Evolutionary conservation across 2,888 invertebrate genomes (phyloP).

Genomic region (Pyrochroa serraticornis): DNA sequence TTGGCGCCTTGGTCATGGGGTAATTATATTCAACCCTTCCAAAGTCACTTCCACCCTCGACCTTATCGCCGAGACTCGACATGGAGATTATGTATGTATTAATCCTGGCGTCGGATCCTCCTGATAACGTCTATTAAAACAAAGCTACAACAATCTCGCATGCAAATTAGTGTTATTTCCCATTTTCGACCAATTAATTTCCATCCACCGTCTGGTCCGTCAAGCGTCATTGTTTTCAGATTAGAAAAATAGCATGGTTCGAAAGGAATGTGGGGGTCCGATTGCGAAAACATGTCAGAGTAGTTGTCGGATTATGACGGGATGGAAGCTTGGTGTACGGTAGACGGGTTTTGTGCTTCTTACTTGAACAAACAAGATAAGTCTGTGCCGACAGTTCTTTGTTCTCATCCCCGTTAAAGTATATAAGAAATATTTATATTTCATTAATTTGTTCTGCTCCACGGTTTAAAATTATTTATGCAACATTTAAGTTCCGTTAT

Average conservation of each 20-base stretch:
- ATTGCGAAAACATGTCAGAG: conserved; percentile 29
- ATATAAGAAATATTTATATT: conserved; percentile 48
- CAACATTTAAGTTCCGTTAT: conserved; percentile 52
- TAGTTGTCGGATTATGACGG: conserved; percentile 25
- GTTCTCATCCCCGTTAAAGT: conserved; percentile 26
- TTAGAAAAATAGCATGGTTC: conserved; percentile 5
- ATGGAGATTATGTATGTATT: too few species aligned
- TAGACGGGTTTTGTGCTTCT: conserved; percentile 20
- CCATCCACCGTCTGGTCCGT: too few species aligned
- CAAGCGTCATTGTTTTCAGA: too few species aligned
- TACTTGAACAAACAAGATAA: conserved; percentile 33
- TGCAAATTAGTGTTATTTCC: too few species aligned
- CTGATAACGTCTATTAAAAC: too few species aligned
- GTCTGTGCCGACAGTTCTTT: conserved; percentile 29
- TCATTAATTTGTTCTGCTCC: conserved; percentile 49
- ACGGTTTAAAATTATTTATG: conserved; percentile 45
- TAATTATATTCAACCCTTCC: too few species aligned
- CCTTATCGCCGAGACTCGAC: too few species aligned
- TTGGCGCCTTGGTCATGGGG: too few species aligned
- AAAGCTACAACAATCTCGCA: too few species aligned
- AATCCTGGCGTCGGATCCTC: too few species aligned
- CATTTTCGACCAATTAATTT: too few species aligned
- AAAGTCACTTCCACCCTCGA: too few species aligned
- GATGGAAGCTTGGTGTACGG: background rate
- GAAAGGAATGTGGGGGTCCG: conserved; percentile 7